A percentile compares a stretch with the other conserved stretches of the same genome.
Conservation (phyloP, 2,113 vertebrate species). For the cat (Felis catus) region F.catus_Fca126_mat1.0 CM031417.1:91390001-91390500, state of each 20-base stretch:
- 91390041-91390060: not conserved
- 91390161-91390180: not conserved
- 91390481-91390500: not conserved
- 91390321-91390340: not conserved
- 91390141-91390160: not conserved
- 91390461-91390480: not conserved
- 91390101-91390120: not conserved
- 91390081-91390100: not conserved
- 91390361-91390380: constrained; percentile 10
- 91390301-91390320: not conserved
- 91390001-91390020: not conserved
- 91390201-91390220: not conserved
- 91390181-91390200: not conserved
- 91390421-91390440: not conserved
- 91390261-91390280: not conserved
- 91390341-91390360: not conserved
- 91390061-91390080: not conserved
- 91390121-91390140: not conserved
- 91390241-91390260: not conserved
- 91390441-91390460: not conserved
- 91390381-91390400: constrained; percentile 1
- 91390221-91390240: not conserved
- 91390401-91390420: constrained; percentile 55
- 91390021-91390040: not conserved
- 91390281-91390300: not conserved